Base-by-base conservation (phyloP, 2,888 invertebrate genomes). In the Drosophila subquinaria region DNA sequence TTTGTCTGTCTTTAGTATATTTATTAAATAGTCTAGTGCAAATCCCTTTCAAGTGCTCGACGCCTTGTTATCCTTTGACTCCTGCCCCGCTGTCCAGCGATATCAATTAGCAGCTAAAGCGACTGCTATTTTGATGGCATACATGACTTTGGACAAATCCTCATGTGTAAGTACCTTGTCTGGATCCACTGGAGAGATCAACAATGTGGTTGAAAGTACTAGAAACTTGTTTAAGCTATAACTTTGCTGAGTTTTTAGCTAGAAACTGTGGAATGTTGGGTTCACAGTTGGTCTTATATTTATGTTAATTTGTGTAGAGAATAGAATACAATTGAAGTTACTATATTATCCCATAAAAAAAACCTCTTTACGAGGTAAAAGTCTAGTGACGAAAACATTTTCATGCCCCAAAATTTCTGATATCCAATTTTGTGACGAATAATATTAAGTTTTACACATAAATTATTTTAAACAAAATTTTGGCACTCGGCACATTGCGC, bases 1-100 rank as follows among this genome's bases (percentile, higher is more conserved):
- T 47, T 38, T 40, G 48, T 59, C 35, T 67, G 57, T 48, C 38
- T 57, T 15, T 17, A 52, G 50, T 63, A 68, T 71, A 73, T 78
- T 73, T 75, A 80, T 80, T 80, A 80, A 80, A 80, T 69, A 78
- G 67, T 82, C 76, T 68, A 38, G 50, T 64, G 62, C 70, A 81
- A 81, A 81, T 83, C 81, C 83, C 70, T 69, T 69, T 76, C 64
- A 80, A 79, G 66, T 79, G 76, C 66, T 57, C 62, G 50, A 70
- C 80, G 66, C 61, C 63, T 51, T 60, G 59, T 61, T 73, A 47
- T 33, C 23, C 33, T 30, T 55, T 55, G 55, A 42, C 62, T 43
- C 36, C 33, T 42, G 57, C 51, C 48, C 27, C 8, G 15, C 11
- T 27, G 40, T 20, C 15, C 40, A 13, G 51, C 23, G 40, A 42